phyloP scores from a whole-genome alignment of 2,113 vertebrate species.

The Oceanodroma tethys region DNA sequence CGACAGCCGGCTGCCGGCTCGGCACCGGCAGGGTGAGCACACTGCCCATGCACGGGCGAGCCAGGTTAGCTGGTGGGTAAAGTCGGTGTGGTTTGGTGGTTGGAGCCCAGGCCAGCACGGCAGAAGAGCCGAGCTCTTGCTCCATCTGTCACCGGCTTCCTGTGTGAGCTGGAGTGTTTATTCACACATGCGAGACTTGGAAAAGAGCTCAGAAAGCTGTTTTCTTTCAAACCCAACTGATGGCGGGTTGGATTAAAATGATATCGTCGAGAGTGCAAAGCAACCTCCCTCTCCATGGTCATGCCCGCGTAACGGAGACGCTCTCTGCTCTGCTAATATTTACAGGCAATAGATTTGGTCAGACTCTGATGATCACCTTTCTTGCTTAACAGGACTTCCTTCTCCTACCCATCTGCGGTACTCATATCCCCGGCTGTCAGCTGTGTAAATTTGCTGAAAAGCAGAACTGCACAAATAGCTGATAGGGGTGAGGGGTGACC shows the following conservation, averaged over 20 bases:
- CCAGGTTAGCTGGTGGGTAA: background rate
- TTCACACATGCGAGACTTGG: background rate
- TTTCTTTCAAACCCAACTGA: background rate
- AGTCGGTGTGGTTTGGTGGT: background rate
- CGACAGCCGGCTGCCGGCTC: background rate
- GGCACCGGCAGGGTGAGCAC: background rate
- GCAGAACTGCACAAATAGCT: constrained; percentile 49
- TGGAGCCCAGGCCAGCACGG: background rate
- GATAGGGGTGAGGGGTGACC: background rate
- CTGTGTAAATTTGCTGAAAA: constrained; percentile 56
- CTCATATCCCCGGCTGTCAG: background rate
- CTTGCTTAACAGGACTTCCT: constrained; percentile 36
- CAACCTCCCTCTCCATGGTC: background rate
- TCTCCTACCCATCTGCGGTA: background rate
- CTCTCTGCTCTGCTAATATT: background rate
- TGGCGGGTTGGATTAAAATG: background rate
- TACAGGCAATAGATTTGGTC: background rate
- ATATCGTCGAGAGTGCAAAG: fast-evolving
- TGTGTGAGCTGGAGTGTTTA: constrained; percentile 6
- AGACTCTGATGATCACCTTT: constrained; percentile 7
- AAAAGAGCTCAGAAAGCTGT: constrained; percentile 36
- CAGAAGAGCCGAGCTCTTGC: constrained; percentile 37
- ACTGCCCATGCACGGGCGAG: background rate
- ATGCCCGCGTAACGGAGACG: background rate
- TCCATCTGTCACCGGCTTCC: constrained; percentile 41